Evolutionary conservation across 1,140 invertebrate genomes (phyloP), one percentile per base, ranked within the genome.

Genomic region (Leucophenga varia): DNA sequence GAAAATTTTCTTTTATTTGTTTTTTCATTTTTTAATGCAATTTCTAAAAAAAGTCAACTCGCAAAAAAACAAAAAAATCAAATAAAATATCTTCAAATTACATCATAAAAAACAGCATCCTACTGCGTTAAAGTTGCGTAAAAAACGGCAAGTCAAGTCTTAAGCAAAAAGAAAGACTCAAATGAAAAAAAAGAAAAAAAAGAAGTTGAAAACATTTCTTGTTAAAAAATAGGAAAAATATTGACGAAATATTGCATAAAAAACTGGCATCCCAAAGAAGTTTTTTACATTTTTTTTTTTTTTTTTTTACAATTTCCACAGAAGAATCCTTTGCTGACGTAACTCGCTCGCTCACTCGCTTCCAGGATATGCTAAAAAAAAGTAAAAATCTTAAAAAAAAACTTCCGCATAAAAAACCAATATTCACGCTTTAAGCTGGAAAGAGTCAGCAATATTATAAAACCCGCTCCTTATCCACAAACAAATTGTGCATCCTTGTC

Each of bases 231-330:
- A 22, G 21, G 8, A 16, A 38, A 49, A 48, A 31, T 41, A 48
- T 56, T 68, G 56, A 53, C 55, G 51, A 65, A 42, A 60, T 60
- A 71, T 71, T 71, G 67, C 67, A 70, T 71, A 71, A 71, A 71
- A 70, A 71, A 71, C 43, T 52, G 22, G 22, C 25, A 18, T 30
- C 35, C 21, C 5, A 8, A 30, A 19, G n/a, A n/a, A 6, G 5
- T 25, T 10, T 25, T 25, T 25, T 25, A 6, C 22, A 25, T 25
- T 25, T 6, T 5, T 25, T 25, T 25, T 21, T 7, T 22, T 25
- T 28, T 16, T 37, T 45, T 25, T 46, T 37, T 46, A 38, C 45
- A 34, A 40, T 31, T 47, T 47, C 28, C 37, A 32, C 32, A 25
- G 22, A 10, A 25, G 37, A 47, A 47, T 47, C 45, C 45, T 47